These are phyloP conservation scores for Erythrocercus mccallii DNA, from an alignment of 2,113 vertebrate species.

Conservation along the genomic window DNA sequence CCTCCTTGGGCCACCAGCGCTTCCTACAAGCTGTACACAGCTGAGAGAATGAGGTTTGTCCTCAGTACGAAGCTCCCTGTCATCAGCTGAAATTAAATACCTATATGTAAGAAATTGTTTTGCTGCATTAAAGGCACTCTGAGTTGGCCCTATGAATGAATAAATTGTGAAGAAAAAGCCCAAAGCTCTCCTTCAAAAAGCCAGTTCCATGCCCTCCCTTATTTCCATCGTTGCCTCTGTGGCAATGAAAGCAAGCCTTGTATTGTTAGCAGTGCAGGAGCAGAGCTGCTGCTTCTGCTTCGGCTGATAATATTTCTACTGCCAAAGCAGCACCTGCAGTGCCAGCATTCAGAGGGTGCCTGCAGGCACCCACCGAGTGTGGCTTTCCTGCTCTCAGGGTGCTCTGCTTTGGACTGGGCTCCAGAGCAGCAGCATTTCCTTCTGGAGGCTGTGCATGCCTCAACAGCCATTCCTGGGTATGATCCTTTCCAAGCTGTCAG, in stretches of 20 bases:
- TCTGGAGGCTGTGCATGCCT: background rate
- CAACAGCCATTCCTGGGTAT: background rate
- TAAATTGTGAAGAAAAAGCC: background rate
- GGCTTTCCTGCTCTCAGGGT: background rate
- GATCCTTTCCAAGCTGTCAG: background rate
- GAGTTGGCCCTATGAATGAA: background rate
- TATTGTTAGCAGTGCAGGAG: background rate
- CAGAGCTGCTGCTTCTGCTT: background rate
- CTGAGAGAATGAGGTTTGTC: background rate
- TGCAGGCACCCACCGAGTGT: rapidly evolving
- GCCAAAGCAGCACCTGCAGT: background rate
- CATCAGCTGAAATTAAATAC: background rate
- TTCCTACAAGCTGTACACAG: background rate
- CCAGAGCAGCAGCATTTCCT: background rate
- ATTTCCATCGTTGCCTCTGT: background rate
- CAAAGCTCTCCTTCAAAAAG: background rate
- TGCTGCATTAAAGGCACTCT: background rate
- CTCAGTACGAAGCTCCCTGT: background rate
- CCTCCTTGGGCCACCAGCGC: background rate
- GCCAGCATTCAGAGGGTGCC: background rate
- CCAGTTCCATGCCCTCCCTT: background rate
- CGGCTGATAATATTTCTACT: background rate
- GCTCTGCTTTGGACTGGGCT: background rate
- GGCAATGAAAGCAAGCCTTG: background rate
- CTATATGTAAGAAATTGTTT: background rate